phyloP scores from a whole-genome alignment of 2,113 vertebrate genomes.

The Paramormyrops kingsleyae region DNA sequence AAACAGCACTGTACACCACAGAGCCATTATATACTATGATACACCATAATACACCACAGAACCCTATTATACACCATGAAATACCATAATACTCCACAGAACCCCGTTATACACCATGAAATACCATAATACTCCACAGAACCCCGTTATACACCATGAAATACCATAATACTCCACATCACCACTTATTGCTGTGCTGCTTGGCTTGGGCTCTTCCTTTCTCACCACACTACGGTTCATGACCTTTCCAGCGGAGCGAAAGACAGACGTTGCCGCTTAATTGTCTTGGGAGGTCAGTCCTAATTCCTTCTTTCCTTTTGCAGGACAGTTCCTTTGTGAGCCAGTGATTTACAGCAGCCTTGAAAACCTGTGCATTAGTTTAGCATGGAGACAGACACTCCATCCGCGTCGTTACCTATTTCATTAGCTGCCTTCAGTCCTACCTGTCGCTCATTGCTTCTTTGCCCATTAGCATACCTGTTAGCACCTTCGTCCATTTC shows the following conservation, averaged over 20 bases:
- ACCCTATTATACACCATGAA: background rate
- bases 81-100: background rate
- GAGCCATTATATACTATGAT: too few relatives aligned
- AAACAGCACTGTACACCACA: too few relatives aligned
- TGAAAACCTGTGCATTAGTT: background rate
- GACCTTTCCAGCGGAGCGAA: background rate
- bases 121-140: background rate
- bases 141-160: too few relatives aligned
- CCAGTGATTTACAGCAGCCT: background rate
- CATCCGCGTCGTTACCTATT: background rate
- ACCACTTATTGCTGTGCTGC: background rate
- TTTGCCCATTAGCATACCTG: background rate
- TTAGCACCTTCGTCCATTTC: background rate
- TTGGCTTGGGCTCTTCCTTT: background rate
- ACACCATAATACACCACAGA: background rate
- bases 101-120: background rate
- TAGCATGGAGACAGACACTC: background rate
- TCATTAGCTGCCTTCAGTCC: background rate
- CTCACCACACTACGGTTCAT: background rate
- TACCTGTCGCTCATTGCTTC: background rate
- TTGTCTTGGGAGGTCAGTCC: conserved; percentile 5
- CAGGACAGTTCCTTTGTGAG: background rate
- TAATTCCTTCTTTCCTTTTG: conserved; percentile 2
- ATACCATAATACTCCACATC: background rate
- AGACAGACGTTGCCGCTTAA: background rate